A percentile compares a stretch with the other conserved stretches of the same genome.
These are phyloP conservation scores for Morelia viridis DNA, from an alignment of 2,797 vertebrate genomes.

Conservation along the genomic window DNA sequence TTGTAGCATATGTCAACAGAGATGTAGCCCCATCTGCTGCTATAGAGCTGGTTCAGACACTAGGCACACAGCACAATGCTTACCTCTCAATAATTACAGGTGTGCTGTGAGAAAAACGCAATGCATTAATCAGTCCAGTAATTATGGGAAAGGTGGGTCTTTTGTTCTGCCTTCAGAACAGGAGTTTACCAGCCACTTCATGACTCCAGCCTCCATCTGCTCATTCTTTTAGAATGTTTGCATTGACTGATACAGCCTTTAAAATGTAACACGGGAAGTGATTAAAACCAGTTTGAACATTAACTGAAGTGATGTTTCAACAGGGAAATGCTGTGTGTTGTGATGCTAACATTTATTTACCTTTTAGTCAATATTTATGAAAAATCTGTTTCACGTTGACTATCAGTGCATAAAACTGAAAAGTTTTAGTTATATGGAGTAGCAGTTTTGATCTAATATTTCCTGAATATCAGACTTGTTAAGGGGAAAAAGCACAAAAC, in stretches of 20 bases:
- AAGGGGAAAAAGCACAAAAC: not conserved
- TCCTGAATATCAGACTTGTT: not conserved
- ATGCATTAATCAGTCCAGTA: constrained; percentile 75
- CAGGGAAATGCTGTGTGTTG: constrained; percentile 62
- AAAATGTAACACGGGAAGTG: constrained; percentile 75
- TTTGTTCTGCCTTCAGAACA: constrained; percentile 71
- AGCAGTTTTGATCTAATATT: not conserved
- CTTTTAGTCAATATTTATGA: constrained; percentile 48
- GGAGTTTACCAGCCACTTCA: constrained; percentile 69
- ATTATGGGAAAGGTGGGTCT: constrained; percentile 75
- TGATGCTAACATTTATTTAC: constrained; percentile 45
- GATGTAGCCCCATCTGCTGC: constrained; percentile 83
- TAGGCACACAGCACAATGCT: constrained; percentile 68
- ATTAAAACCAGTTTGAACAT: constrained; percentile 82
- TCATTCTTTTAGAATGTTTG: constrained; percentile 76
- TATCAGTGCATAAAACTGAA: not conserved
- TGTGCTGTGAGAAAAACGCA: constrained; percentile 70
- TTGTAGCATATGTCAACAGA: constrained; percentile 80
- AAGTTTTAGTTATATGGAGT: not conserved
- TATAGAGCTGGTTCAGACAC: constrained; percentile 61
- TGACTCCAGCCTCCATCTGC: constrained; percentile 77
- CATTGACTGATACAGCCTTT: constrained; percentile 74
- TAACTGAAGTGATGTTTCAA: constrained; percentile 73
- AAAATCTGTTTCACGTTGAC: constrained; percentile 36
- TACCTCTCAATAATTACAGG: constrained; percentile 84